Conservation (phyloP, 2,113 vertebrate species). For the Sylvia atricapilla region DNA sequence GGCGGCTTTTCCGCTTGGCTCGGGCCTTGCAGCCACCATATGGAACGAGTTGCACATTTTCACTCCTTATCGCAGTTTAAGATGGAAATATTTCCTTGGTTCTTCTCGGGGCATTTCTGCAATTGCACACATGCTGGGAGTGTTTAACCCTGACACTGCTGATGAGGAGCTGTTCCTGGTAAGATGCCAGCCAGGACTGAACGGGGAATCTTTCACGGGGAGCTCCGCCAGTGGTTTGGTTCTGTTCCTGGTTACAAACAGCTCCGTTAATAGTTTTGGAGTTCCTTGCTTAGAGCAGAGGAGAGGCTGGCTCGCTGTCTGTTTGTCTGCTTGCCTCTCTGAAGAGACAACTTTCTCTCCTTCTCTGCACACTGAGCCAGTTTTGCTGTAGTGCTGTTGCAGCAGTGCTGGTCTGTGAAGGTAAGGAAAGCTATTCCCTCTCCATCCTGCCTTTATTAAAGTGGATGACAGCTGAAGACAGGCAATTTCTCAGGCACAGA, state of each 20-base stretch:
- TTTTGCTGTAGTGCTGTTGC: background rate
- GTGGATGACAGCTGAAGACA: conserved; percentile 21
- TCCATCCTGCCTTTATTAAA: background rate
- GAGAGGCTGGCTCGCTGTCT: conserved; percentile 23
- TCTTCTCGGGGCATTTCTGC: conserved; percentile 53
- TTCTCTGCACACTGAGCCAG: background rate
- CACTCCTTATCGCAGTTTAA: conserved; percentile 61
- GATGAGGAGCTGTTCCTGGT: background rate
- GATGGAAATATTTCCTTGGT: conserved; percentile 53
- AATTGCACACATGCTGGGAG: conserved; percentile 8
- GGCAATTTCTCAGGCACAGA: background rate
- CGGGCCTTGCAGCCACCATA: conserved; percentile 22
- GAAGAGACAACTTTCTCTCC: background rate
- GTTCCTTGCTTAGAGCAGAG: background rate
- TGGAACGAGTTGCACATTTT: conserved; percentile 66
- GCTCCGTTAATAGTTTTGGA: conserved; percentile 17
- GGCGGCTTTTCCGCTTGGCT: conserved; percentile 28
- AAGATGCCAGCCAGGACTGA: background rate
- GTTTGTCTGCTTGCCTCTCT: conserved; percentile 14
- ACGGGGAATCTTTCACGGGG: background rate
- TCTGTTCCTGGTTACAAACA: conserved; percentile 22
- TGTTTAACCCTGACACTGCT: conserved; percentile 65
- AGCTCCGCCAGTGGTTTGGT: background rate
- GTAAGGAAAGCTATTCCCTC: background rate
- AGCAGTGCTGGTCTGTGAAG: background rate